Evolutionary conservation across 2,888 invertebrate species (phyloP).

Genomic region (Dione juno): DNA sequence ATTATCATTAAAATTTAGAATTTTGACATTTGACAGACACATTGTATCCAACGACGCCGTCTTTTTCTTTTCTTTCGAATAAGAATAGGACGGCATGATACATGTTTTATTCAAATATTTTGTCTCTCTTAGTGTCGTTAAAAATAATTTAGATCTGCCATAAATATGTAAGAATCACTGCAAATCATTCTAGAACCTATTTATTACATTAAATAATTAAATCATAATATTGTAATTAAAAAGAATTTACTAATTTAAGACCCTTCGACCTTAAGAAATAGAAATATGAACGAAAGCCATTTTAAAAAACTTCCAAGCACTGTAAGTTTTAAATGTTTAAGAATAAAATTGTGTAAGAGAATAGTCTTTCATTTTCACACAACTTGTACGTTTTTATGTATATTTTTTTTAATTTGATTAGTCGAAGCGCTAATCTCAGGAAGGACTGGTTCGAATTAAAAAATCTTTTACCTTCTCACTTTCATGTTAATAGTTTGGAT

Average conservation of each 20-base stretch:
- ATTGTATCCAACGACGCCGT: not conserved
- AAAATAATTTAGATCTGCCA: not conserved
- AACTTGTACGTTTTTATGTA: not conserved
- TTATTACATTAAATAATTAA: not conserved
- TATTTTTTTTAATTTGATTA: too few relatives aligned
- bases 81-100: not conserved
- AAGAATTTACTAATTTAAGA: constrained; percentile 24
- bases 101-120: not conserved
- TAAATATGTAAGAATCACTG: not conserved
- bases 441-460: too few relatives aligned
- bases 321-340: constrained; percentile 22
- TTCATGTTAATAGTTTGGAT: too few relatives aligned
- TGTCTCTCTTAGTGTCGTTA: not conserved
- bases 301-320: constrained; percentile 15
- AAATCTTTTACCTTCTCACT: too few relatives aligned
- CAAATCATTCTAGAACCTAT: not conserved
- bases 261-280: constrained; percentile 1
- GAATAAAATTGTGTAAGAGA: constrained; percentile 14
- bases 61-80: not conserved
- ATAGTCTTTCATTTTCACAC: not conserved
- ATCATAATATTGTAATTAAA: constrained; percentile 9
- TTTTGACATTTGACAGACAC: not conserved
- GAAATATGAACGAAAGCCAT: constrained; percentile 5
- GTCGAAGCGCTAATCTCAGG: too few relatives aligned
- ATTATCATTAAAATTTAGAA: not conserved